Evolutionary conservation across 2,888 invertebrate genomes (phyloP), one percentile per base, ranked within the genome.

Genomic region (Onchidella celtica): DNA sequence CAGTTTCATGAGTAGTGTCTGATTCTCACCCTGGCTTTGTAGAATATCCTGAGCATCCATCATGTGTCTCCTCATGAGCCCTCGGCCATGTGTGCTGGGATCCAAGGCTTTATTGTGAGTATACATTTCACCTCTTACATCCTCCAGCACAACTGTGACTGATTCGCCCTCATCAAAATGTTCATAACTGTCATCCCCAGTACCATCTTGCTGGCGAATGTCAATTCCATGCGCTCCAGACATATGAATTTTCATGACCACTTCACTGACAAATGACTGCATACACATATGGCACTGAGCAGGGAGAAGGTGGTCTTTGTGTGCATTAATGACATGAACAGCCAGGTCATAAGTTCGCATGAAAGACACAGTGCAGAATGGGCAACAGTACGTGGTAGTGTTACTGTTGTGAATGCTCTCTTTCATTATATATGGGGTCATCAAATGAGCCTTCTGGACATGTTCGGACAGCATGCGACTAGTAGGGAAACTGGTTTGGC

Each of bases 311-410:
- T 40, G 61, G 4, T 81, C 75, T 24, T 32, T 68, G 81, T 81
- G 81, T 47, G 61, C 57, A 32, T 74, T 75, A 27, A 81, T 61
- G 14, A 81, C 81, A 68, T 81, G 81, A n/a, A 76, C 27, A 9
- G 81, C 81, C 34, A 81, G 63, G 47, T 81, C 81, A 59, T 76
- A 81, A 14, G 81, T 81, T 14, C 81, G 75, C 4, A 74, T 66
- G 36, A 81, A 75, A 3, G 81, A 40, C 47, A 65, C 63, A 2
- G 40, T 40, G 55, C 81, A 81, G 63, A 81, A 81, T 1, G 81
- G 81, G 29, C 81, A 81, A 55, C 81, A 75, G 76, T 81, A 81
- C 3, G 75, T 68, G 29, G 61, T 70, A 70, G 61, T 76, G 27
- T 66, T 32, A 0, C 38, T 63, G 36, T 47, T 76, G 61, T 70